Conservation (phyloP, 1,140 invertebrate species). For the Listronotus bonariensis region DNA sequence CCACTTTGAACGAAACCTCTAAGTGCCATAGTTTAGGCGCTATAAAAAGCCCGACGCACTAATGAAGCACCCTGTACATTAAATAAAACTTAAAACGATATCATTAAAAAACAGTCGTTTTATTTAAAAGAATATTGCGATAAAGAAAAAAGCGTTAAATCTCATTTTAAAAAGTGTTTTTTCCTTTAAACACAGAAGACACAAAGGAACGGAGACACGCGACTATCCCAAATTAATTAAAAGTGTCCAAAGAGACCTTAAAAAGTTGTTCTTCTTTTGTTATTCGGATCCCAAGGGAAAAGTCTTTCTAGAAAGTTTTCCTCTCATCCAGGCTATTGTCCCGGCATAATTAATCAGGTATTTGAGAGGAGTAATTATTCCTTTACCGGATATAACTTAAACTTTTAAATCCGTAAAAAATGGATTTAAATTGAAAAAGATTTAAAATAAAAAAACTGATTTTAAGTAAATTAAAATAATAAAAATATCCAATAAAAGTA, state of each 20-base stretch:
- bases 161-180: background rate
- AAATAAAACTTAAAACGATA: no score
- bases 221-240: conserved; percentile 29
- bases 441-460: no score
- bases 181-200: conserved; percentile 5
- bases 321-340: conserved; percentile 20
- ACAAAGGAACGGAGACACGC: conserved; percentile 5
- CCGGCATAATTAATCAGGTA: conserved; percentile 28
- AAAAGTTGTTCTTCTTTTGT: conserved; percentile 28
- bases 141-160: conserved; percentile 1
- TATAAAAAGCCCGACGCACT: no score
- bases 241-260: conserved; percentile 19
- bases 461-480: no score
- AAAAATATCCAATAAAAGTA: no score
- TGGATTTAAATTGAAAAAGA: no score
- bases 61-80: no score
- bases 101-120: no score
- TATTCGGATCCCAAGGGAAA: conserved; percentile 2
- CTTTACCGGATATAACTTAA: background rate
- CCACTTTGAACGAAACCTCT: no score
- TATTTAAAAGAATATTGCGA: no score
- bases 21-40: no score
- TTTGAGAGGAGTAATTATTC: conserved; percentile 21
- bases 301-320: conserved; percentile 17
- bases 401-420: no score